Percentiles rank a stretch among this genome's conserved stretches.
Evolutionary conservation across 1,140 invertebrate genomes (phyloP).

Genomic region (Tetragnatha versicolor): DNA sequence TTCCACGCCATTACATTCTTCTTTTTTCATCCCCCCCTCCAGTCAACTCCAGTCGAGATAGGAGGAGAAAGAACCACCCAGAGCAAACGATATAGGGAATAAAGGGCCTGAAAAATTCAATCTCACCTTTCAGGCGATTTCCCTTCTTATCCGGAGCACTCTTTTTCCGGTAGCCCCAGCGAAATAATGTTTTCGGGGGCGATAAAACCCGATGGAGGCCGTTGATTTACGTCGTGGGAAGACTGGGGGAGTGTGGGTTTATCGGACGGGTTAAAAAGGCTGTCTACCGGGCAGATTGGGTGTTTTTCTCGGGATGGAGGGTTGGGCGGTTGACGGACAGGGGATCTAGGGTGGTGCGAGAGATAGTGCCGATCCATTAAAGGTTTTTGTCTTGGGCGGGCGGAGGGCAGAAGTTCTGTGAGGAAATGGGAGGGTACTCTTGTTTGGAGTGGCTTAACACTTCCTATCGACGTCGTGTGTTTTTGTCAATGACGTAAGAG

Average conservation of each 20-base stretch:
- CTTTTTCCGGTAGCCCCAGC: too few relatives aligned
- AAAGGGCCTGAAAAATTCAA: conserved; percentile 39
- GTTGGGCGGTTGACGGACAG: too few relatives aligned
- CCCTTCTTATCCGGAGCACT: neutral
- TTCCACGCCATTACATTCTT: conserved; percentile 7
- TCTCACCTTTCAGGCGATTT: conserved; percentile 46
- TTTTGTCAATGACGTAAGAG: too few relatives aligned
- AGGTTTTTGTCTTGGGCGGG: too few relatives aligned
- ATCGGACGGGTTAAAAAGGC: conserved; percentile 34
- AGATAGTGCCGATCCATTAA: too few relatives aligned
- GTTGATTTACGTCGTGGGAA: conserved; percentile 48
- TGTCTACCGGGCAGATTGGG: neutral
- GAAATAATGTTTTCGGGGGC: too few relatives aligned
- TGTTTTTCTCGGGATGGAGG: too few relatives aligned
- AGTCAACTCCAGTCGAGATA: neutral
- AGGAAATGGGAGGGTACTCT: too few relatives aligned
- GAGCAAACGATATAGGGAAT: neutral
- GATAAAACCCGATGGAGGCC: neutral
- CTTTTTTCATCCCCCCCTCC: neutral
- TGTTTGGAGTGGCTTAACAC: too few relatives aligned
- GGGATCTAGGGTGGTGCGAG: too few relatives aligned
- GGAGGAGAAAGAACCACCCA: neutral
- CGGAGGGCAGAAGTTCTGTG: too few relatives aligned
- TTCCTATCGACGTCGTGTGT: too few relatives aligned
- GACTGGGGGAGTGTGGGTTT: conserved; percentile 7